A percentile compares a stretch with the other conserved stretches of the same genome.
Conservation (phyloP, 2,797 vertebrate genomes). For the Dallia pectoralis region DNA sequence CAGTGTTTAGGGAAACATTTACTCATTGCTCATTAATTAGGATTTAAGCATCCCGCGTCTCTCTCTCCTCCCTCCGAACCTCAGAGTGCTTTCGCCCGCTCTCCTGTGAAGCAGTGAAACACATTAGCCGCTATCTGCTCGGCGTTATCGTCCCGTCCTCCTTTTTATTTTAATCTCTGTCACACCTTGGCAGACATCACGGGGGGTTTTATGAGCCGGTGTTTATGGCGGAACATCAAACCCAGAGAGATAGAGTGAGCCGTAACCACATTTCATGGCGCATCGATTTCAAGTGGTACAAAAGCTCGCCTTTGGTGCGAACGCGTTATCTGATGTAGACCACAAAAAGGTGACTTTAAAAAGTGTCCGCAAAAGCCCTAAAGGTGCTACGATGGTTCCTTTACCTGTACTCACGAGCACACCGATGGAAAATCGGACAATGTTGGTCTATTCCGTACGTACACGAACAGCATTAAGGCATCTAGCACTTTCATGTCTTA, state of each 20-base stretch:
- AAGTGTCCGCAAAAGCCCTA: too few relatives aligned
- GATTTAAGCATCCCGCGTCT: background rate
- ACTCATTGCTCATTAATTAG: too few relatives aligned
- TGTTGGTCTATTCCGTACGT: too few relatives aligned
- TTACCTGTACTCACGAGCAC: too few relatives aligned
- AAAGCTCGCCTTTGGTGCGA: background rate
- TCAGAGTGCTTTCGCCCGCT: too few relatives aligned
- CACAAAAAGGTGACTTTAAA: background rate
- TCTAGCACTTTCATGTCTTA: too few relatives aligned
- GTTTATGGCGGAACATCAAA: constrained; percentile 7
- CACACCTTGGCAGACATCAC: constrained; percentile 13
- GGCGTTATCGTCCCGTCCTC: background rate
- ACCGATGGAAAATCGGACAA: too few relatives aligned
- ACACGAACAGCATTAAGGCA: too few relatives aligned
- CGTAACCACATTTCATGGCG: constrained; percentile 13
- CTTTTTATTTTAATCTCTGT: background rate
- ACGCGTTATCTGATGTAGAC: constrained; percentile 13
- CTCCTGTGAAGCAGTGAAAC: background rate
- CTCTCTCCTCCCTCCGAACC: background rate
- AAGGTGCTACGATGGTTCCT: too few relatives aligned
- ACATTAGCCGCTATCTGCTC: background rate
- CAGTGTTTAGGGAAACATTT: too few relatives aligned
- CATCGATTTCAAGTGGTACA: constrained; percentile 3
- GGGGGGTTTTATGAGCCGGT: background rate
- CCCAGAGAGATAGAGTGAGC: constrained; percentile 1